Conservation (phyloP, 1,140 invertebrate genomes). For the Micrasema minimum region DNA sequence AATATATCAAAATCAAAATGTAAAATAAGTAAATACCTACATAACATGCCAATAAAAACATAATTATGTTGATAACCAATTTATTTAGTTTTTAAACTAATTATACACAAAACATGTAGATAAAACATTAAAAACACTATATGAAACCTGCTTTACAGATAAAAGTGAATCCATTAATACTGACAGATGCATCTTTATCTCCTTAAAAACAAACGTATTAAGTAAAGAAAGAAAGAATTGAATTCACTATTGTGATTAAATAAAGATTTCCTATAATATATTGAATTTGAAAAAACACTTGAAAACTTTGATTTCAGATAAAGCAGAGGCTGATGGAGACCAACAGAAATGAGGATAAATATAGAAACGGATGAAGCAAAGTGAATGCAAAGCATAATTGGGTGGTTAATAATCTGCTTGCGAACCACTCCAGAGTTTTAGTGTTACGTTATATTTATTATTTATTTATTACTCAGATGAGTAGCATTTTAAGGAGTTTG, state of each 20-base stretch:
- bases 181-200: slow-evolving; percentile 9
- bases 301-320: not conserved
- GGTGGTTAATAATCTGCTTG: too few relatives aligned
- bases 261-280: too few relatives aligned
- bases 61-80: slow-evolving; percentile 8
- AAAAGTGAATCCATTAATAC: slow-evolving; percentile 30
- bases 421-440: too few relatives aligned
- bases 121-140: slow-evolving; percentile 14
- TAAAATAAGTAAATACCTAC: too few relatives aligned
- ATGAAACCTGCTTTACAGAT: too few relatives aligned
- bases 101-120: slow-evolving; percentile 9
- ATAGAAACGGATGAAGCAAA: slow-evolving; percentile 15
- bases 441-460: too few relatives aligned
- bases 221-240: too few relatives aligned
- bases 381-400: not conserved
- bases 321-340: slow-evolving; percentile 25
- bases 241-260: too few relatives aligned
- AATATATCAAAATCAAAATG: too few relatives aligned
- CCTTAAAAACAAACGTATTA: too few relatives aligned
- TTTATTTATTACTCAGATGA: too few relatives aligned
- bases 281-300: not conserved
- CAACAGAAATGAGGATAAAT: slow-evolving; percentile 27
- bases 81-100: slow-evolving; percentile 25
- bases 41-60: not conserved
- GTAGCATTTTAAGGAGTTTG: slow-evolving; percentile 24